A percentile compares a stretch with the other conserved stretches of the same genome.
Evolutionary conservation across 2,888 invertebrate species (phyloP).

Genomic region (Myathropa florea): DNA sequence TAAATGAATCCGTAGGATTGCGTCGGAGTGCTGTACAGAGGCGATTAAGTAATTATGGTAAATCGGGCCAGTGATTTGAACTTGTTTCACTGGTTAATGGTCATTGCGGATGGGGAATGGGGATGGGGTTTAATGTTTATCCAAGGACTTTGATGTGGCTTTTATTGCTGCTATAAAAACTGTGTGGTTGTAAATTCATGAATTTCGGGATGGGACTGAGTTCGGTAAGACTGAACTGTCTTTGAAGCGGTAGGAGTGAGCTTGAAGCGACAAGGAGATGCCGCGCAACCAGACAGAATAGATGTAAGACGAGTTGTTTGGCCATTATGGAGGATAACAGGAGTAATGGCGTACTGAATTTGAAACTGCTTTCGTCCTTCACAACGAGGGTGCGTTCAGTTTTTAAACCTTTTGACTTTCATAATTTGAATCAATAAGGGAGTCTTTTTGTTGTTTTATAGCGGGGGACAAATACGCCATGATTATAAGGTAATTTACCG

Average conservation of each 20-base stretch:
- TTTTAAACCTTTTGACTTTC: background rate
- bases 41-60: conserved; percentile 25
- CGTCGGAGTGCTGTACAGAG: background rate
- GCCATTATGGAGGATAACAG: background rate
- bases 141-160: background rate
- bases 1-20: conserved; percentile 29
- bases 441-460: background rate
- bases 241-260: background rate
- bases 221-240: background rate
- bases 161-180: background rate
- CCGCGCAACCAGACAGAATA: background rate
- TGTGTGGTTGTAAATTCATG: background rate
- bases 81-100: background rate
- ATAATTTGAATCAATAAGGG: background rate
- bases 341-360: background rate
- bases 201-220: background rate
- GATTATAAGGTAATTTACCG: background rate
- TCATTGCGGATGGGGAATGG: background rate
- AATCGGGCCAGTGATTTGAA: background rate
- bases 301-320: background rate
- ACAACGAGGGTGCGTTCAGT: background rate
- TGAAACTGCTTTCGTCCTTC: background rate
- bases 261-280: background rate
- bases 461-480: background rate
- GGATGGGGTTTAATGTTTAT: background rate